These are phyloP conservation scores for Caenorhabditis wallacei DNA, from an alignment of 2,888 invertebrate genomes.

Conservation along the genomic window DNA sequence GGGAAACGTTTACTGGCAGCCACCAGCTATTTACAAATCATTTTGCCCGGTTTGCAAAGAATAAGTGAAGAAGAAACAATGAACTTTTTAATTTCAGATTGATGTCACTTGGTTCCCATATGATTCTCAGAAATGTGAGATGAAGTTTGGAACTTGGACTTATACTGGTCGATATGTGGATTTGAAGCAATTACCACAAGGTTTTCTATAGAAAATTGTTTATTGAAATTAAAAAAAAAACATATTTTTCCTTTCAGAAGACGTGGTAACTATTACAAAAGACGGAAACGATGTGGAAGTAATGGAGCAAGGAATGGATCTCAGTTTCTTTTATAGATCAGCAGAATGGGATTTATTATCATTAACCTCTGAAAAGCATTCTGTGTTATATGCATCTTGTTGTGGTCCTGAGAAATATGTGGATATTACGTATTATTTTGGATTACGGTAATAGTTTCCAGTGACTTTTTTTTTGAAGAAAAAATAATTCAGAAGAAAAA, in stretches of 20 bases:
- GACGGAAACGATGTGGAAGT: constrained; percentile 79
- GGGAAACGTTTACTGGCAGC: constrained; percentile 83
- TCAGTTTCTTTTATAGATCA: constrained; percentile 82
- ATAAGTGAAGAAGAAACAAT: background rate
- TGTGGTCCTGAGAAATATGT: constrained; percentile 83
- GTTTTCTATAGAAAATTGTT: too few relatives aligned
- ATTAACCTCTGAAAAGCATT: constrained; percentile 80
- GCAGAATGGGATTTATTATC: constrained; percentile 83
- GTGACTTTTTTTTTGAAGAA: background rate
- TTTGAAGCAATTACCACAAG: constrained; percentile 75
- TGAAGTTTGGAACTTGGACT: constrained; percentile 83
- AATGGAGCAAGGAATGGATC: constrained; percentile 83
- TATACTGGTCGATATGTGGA: constrained; percentile 82
- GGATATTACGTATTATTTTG: constrained; percentile 83
- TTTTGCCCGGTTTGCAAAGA: constrained; percentile 79
- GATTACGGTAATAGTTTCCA: constrained; percentile 68
- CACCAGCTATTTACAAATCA: constrained; percentile 83
- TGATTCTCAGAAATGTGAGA: constrained; percentile 81
- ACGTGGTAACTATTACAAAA: constrained; percentile 66
- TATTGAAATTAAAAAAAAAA: background rate
- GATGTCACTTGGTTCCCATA: constrained; percentile 83
- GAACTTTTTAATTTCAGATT: constrained; percentile 74
- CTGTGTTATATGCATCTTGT: constrained; percentile 82
- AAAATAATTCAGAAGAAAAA: constrained; percentile 75
- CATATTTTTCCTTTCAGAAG: constrained; percentile 60